Conservation (phyloP, 2,888 invertebrate genomes). For the Troglohyphantes excavatus region DNA sequence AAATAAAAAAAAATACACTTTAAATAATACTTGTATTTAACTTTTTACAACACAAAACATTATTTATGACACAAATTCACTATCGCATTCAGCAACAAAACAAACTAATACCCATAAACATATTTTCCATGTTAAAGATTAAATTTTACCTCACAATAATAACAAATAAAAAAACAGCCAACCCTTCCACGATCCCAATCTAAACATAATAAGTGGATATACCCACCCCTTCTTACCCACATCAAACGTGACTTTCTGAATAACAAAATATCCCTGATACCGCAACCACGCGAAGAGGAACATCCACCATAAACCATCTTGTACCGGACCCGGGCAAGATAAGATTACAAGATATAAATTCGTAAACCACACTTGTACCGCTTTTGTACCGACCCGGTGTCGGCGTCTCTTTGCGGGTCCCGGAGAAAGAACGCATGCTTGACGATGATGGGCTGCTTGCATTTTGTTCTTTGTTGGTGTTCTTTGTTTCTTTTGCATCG, state of each 20-base stretch:
- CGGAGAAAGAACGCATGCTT: slow-evolving; percentile 26
- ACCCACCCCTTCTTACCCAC: not conserved
- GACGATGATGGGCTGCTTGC: slow-evolving; percentile 32
- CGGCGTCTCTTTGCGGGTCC: not conserved
- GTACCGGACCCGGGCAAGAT: not conserved
- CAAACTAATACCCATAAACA: too few relatives aligned
- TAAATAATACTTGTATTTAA: too few relatives aligned
- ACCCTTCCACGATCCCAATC: not conserved
- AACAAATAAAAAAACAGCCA: not conserved
- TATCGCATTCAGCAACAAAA: too few relatives aligned
- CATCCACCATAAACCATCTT: not conserved
- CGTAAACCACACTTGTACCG: not conserved
- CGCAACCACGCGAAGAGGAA: not conserved
- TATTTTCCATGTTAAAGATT: too few relatives aligned
- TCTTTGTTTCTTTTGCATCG: not conserved
- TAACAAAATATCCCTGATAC: not conserved
- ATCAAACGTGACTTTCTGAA: not conserved
- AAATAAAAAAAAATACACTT: too few relatives aligned
- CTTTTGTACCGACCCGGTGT: not conserved
- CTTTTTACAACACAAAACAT: too few relatives aligned
- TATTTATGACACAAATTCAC: too few relatives aligned
- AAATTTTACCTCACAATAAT: too few relatives aligned
- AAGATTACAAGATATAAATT: slow-evolving; percentile 33
- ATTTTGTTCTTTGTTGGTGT: not conserved
- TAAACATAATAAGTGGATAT: not conserved